These are phyloP conservation scores for Marmota flaviventris DNA, from an alignment of 2,113 vertebrate genomes.

Conservation along the genomic window DNA sequence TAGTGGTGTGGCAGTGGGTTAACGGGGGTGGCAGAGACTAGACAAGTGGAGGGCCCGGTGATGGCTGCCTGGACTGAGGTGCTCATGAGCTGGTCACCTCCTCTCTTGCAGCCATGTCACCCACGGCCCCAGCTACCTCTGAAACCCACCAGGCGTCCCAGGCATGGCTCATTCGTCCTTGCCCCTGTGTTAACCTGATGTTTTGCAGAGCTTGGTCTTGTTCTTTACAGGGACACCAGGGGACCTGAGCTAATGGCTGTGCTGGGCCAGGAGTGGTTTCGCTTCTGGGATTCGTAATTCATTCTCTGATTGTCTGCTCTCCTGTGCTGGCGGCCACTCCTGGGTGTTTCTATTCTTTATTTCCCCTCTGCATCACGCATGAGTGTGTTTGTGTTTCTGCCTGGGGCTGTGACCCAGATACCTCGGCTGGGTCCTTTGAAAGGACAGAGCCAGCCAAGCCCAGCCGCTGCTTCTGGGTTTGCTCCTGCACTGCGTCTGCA, in stretches of 20 bases:
- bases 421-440: background rate
- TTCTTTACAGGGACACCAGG: background rate
- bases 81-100: accelerated
- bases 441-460: background rate
- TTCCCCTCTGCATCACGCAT: accelerated
- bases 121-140: accelerated
- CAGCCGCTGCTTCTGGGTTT: accelerated
- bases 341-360: accelerated
- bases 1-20: accelerated
- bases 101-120: background rate
- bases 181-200: background rate
- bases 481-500: accelerated
- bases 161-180: background rate
- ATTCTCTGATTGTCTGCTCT: accelerated
- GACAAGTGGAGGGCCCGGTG: accelerated
- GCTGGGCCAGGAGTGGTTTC: accelerated
- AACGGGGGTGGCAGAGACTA: background rate
- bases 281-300: accelerated
- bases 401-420: background rate
- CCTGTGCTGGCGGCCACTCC: background rate
- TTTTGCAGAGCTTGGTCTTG: background rate
- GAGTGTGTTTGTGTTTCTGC: background rate
- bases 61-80: accelerated
- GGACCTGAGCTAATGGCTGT: background rate
- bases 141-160: background rate